Percentiles rank a stretch among this genome's conserved stretches.
These are phyloP conservation scores for Harpagifer antarcticus DNA, from an alignment of 2,797 vertebrate genomes.

Conservation along the genomic window DNA sequence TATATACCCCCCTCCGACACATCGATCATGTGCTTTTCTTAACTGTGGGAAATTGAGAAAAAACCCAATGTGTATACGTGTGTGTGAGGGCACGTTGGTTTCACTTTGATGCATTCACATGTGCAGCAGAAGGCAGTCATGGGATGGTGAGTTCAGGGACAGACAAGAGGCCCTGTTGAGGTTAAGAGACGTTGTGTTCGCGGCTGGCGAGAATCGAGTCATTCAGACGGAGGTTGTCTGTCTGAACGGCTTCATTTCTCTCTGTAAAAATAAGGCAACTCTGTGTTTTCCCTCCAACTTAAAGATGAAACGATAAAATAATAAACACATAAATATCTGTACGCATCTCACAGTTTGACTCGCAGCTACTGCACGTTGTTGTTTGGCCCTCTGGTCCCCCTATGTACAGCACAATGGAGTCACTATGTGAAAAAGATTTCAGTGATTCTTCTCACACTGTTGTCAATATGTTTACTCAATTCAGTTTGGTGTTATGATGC, in stretches of 20 bases:
- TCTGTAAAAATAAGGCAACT: neutral
- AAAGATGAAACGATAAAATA: neutral
- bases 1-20: neutral
- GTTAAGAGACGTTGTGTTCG: neutral
- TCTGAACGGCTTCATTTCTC: neutral
- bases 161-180: slow-evolving; percentile 43
- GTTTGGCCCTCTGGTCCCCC: neutral
- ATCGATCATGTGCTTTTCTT: slow-evolving; percentile 69
- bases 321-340: slow-evolving; percentile 24
- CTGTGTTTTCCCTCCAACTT: neutral
- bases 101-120: slow-evolving; percentile 69
- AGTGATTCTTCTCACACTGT: neutral
- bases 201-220: slow-evolving; percentile 24
- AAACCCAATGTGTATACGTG: neutral
- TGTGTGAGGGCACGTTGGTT: slow-evolving; percentile 45
- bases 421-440: neutral
- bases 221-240: neutral
- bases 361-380: slow-evolving; percentile 2
- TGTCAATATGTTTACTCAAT: neutral
- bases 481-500: neutral
- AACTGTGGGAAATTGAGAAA: slow-evolving; percentile 17
- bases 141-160: slow-evolving; percentile 55
- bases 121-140: slow-evolving; percentile 75
- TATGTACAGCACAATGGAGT: neutral
- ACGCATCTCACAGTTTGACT: slow-evolving; percentile 12